Evolutionary conservation across 2,113 vertebrate genomes (phyloP), one percentile per base, ranked within the genome.

Genomic region (Steatornis caripensis): DNA sequence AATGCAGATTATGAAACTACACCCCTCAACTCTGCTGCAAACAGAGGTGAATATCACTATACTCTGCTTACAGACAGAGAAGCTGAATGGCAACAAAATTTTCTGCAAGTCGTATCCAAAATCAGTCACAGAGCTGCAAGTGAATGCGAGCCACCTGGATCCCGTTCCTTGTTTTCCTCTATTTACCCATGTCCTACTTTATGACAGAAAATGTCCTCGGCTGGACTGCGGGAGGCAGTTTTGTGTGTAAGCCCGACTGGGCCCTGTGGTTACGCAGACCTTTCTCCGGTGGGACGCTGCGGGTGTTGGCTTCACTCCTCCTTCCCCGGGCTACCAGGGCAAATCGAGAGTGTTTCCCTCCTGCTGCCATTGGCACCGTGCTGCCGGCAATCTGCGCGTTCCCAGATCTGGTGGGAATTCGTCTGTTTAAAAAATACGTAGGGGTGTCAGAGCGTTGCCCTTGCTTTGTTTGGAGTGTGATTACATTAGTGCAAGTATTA

Each of bases 251-350:
- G 8, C 12, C 32, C 1, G 2, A 6, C 24, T 10, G 23, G 19
- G 2, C 11, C 24, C 29, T n/a, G 32, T 29, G 32, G 13, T 8
- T 61, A 27, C 34, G 4, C 74, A 78, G 88, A 20, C 68, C 41
- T 23, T 27, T 43, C 41, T 45, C 7, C 0, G 0, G 13, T 18
- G 41, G 24, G 39, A 61, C 7, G 2, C 24, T 5, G 6, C 27
- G 57, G 84, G 13, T 4, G 6, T 0, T 9, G 32, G n/a, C 37
- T 37, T 39, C 18, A 0, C 15, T 36, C 24, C 15, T 58, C 57
- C 51, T 24, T 46, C 26, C 41, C 37, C 0, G 1, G 41, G 10
- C 53, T 54, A 27, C 37, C 19, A 61, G 14, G 39, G 65, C 21
- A 68, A 55, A 29, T 3, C 0, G 2, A 32, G 24, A n/a, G 12